A percentile compares a stretch with the other conserved stretches of the same genome.
phyloP scores from a whole-genome alignment of 2,888 invertebrate species.

The Melinopterus prodromus region DNA sequence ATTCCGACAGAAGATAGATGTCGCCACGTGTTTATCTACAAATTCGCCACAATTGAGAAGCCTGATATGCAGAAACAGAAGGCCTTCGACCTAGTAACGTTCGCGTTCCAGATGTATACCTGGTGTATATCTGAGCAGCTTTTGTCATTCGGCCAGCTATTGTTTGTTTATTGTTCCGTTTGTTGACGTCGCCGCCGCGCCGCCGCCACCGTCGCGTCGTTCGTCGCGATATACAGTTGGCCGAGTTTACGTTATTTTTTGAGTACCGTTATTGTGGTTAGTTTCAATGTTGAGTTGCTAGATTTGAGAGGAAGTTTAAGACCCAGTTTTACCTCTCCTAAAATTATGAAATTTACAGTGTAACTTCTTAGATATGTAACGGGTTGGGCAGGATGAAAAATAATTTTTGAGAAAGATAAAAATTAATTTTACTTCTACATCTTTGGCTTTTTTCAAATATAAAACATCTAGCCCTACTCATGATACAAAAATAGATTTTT shows the following conservation, averaged over 20 bases:
- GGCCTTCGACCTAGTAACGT: neutral
- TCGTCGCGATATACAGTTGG: neutral
- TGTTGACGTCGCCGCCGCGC: neutral
- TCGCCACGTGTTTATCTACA: neutral
- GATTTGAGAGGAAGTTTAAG: no score
- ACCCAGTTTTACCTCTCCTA: no score
- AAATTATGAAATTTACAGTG: no score
- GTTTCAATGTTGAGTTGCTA: neutral
- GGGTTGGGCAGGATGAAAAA: no score
- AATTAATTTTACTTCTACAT: no score
- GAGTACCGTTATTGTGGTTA: neutral
- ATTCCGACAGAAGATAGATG: neutral
- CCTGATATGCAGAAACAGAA: neutral
- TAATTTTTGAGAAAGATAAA: no score
- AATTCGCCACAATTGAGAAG: neutral
- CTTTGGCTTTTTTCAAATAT: no score
- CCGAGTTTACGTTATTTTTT: neutral
- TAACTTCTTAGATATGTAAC: no score
- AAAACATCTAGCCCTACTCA: no score
- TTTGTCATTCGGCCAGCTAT: slow-evolving; percentile 4
- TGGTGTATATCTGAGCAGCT: neutral
- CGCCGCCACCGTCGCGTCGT: neutral
- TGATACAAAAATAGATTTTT: no score
- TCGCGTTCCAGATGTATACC: neutral
- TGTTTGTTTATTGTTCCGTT: neutral